phyloP scores from a whole-genome alignment of 2,797 vertebrate genomes.

The Lepidocolaptes lacrymiger region DNA sequence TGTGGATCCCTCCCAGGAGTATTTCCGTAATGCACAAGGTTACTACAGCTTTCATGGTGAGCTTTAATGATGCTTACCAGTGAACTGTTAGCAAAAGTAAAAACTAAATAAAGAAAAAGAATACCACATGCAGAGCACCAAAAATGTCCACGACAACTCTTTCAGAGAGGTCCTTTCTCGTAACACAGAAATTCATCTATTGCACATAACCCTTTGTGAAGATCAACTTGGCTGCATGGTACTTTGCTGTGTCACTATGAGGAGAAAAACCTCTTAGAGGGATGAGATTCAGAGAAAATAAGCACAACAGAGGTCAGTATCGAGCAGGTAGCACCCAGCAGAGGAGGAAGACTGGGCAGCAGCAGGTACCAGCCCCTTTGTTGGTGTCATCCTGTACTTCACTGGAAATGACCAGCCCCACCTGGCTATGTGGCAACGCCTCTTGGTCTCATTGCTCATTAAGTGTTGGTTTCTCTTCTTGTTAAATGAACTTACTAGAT shows the following conservation, averaged over 20 bases:
- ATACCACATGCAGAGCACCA: neutral
- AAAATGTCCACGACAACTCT: neutral
- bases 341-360: neutral
- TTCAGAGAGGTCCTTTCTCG: neutral
- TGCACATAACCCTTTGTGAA: neutral
- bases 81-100: neutral
- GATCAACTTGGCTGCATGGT: neutral
- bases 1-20: neutral
- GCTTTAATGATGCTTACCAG: neutral
- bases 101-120: neutral
- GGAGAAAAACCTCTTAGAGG: neutral
- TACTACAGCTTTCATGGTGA: neutral
- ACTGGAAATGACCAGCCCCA: neutral
- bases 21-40: neutral
- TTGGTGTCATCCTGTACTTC: neutral
- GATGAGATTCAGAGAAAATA: neutral
- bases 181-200: neutral
- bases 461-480: neutral
- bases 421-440: fast-evolving
- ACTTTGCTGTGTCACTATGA: neutral
- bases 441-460: neutral
- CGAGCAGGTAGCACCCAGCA: neutral
- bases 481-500: neutral
- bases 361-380: neutral
- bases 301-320: neutral